Base-by-base conservation (phyloP, 2,888 invertebrate genomes). In the Sinodicranocentrus sp. region DNA sequence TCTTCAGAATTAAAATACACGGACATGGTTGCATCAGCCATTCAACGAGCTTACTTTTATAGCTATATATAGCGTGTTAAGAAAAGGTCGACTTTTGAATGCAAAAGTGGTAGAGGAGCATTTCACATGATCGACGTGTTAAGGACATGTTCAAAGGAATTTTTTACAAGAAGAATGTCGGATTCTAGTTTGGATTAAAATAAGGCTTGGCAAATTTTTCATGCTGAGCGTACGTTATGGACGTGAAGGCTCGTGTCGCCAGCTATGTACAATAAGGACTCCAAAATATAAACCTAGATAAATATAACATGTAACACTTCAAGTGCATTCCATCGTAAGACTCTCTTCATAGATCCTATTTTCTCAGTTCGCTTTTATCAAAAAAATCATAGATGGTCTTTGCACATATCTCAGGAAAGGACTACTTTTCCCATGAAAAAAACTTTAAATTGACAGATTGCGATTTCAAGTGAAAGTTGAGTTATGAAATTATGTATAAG, bases 91-190 rank as follows among this genome's bases (percentile, higher is more conserved):
- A 13, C 23, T 54, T 70, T 70, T 52, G 52, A 70, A 70, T 70
- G 17, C 70, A 70, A 70, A 70, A 70, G 26, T 68, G 68, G 48
- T 48, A 48, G 52, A 68, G 52, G 1, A 52, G 70, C 28, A 70
- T 70, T 70, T 52, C 70, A 70, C 1, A 43, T 70, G 70, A 70
- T 70, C 70, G 70, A 70, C 70, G 70, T 70, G 52, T 28, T 70
- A 54, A 70, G 52, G 19, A 70, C 70, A 52, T 70, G 70, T 52
- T 70, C 70, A 70, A 70, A 70, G 52, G 70, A 52, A 15, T 68
- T 52, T 70, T 25, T 44, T 65, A 1, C 10, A 2, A 70, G 28
- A 3, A 26, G 52, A 28, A 28, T 70, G 52, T 65, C 19, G 65
- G 44, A 65, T 61, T 28, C n/a, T 2, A 17, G 23, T 61, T 61